phyloP scores from a whole-genome alignment of 2,888 invertebrate genomes.

The Strigamia transsilvanica region DNA sequence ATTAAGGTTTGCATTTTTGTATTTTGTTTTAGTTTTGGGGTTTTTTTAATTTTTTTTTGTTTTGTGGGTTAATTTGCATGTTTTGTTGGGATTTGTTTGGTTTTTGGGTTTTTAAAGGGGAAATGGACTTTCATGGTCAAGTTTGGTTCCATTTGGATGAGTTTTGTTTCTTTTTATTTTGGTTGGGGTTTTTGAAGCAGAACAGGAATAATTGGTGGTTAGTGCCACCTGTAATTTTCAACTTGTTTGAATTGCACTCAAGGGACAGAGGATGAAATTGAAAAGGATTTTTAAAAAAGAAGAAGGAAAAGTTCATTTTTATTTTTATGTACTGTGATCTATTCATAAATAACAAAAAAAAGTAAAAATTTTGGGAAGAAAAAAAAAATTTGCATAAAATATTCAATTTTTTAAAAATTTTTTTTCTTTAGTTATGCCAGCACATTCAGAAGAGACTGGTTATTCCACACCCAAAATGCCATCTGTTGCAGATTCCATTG shows the following conservation, averaged over 20 bases:
- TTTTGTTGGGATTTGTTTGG: neutral
- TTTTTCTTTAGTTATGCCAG: neutral
- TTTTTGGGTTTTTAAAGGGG: neutral
- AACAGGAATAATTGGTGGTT: neutral
- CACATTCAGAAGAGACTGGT: neutral
- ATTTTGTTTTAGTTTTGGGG: neutral
- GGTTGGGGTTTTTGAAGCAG: neutral
- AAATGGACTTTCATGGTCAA: constrained; percentile 23
- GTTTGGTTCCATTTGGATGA: neutral
- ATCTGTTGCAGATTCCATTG: constrained; percentile 75
- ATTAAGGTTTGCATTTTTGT: neutral
- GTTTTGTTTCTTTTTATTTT: neutral
- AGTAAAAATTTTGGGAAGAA: no score
- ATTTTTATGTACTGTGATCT: no score
- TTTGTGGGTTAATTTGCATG: neutral
- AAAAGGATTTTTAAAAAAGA: neutral
- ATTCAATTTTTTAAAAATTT: neutral
- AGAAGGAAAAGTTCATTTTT: no score
- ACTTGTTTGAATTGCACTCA: neutral
- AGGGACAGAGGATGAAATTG: neutral
- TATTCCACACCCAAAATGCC: constrained; percentile 56
- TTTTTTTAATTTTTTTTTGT: neutral
- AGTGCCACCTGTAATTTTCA: neutral
- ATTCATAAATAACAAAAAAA: no score
- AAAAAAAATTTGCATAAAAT: neutral